Percentiles rank a stretch among this genome's conserved stretches.
phyloP scores from a whole-genome alignment of 2,113 vertebrate genomes.

The Syrrhaptes paradoxus region DNA sequence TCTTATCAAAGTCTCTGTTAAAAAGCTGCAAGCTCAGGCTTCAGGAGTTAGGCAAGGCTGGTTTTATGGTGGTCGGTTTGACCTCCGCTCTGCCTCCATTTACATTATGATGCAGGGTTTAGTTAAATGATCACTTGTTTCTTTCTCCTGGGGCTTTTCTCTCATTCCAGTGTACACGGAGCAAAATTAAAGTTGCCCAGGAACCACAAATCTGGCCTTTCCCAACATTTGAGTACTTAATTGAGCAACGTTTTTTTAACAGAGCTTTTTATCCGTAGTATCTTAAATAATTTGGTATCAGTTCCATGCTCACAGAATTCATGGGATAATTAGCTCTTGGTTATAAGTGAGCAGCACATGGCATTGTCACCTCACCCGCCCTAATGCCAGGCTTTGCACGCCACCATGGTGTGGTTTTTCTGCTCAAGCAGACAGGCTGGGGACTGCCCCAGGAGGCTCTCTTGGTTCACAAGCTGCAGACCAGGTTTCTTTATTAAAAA shows the following conservation, averaged over 20 bases:
- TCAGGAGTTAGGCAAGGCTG: neutral
- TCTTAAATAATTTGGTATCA: neutral
- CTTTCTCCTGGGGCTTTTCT: slow-evolving; percentile 33
- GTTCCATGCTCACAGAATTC: neutral
- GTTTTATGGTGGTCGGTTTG: neutral
- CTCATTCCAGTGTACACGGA: neutral
- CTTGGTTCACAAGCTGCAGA: neutral
- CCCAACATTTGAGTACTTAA: neutral
- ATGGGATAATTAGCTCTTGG: neutral
- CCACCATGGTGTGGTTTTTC: accelerated
- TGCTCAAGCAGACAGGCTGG: neutral
- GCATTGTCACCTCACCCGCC: neutral
- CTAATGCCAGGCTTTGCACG: accelerated
- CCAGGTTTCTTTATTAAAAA: slow-evolving; percentile 1
- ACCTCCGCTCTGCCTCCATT: neutral
- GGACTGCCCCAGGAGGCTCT: neutral
- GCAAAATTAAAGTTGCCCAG: neutral
- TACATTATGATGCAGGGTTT: neutral
- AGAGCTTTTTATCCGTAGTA: neutral
- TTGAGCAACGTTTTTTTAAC: neutral
- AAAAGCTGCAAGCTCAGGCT: neutral
- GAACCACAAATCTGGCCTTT: neutral
- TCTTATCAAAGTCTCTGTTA: accelerated
- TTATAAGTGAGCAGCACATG: neutral
- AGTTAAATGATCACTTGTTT: slow-evolving; percentile 17